These are phyloP conservation scores for Trichechus manatus DNA, from an alignment of 2,113 vertebrate genomes.

Conservation along the genomic window DNA sequence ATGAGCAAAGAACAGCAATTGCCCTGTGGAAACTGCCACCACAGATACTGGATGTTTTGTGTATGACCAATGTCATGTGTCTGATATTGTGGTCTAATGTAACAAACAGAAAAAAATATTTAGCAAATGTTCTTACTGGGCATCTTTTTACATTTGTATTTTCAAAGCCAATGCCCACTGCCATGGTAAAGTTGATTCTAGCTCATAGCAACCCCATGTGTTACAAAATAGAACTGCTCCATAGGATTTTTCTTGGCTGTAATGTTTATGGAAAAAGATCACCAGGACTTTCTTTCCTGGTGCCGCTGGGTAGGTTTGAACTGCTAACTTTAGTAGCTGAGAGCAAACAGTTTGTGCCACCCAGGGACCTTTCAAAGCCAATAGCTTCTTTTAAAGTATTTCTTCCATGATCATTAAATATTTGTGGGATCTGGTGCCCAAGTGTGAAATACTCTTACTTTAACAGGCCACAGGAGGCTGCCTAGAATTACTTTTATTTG, in stretches of 20 bases:
- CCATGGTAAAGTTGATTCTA: not conserved
- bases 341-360: not conserved
- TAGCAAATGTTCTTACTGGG: not conserved
- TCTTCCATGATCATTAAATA: not conserved
- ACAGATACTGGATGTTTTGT: not conserved
- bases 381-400: not conserved
- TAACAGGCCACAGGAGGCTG: not conserved
- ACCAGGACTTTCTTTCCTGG: not conserved
- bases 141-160: conserved; percentile 11
- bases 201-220: not conserved
- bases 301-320: not conserved
- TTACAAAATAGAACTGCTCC: not conserved
- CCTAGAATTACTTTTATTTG: not conserved
- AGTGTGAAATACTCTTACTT: not conserved
- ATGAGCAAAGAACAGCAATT: not conserved
- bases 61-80: not conserved
- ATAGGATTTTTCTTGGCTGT: not conserved
- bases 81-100: not conserved
- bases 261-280: not conserved
- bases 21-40: not conserved
- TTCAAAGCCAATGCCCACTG: not conserved
- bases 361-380: not conserved
- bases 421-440: not conserved
- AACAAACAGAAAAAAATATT: not conserved
- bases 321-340: not conserved